Base-by-base conservation (phyloP, 2,797 vertebrate species). In the Fratercula arctica region DNA sequence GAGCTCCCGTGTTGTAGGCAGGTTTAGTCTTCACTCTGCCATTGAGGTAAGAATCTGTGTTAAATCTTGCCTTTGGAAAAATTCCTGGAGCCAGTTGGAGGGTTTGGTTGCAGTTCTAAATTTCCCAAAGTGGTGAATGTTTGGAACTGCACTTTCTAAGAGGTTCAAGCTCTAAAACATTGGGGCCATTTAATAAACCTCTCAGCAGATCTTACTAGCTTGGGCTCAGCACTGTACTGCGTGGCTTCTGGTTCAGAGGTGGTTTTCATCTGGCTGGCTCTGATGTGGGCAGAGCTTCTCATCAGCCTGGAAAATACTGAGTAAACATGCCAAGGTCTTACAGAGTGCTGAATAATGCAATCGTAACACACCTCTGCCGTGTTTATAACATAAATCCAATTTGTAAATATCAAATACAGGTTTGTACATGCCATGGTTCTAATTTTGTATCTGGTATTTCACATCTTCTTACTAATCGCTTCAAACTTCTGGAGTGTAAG, bases 191-290 rank as follows among this genome's bases (percentile, higher is more conserved):
- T 85, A 77, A 68, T 83, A 83, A 92, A 86, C 18, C 69, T 81
- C 61, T 88, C 61, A 60, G 67, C 35, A 87, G 67, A 87, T 70
- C 37, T 33, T 63, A 61, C 4, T 75, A 94, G 67, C 54, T 90
- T 18, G 17, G 73, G 51, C 67, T 93, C 35, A 70, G 89, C 3
- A 3, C 45, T 60, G 60, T 28, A 35, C 72, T 70, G 9, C 63
- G 66, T 54, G 69, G 60, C 78, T 91, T 87, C 53, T 89, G 43
- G 7, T 91, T 92, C 66, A 75, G 81, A 61, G 53, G 66, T 92
- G 82, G n/a, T 82, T 96, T 93, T 89, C 89, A 64, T 85, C 72
- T 74, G 78, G 14, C 43, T 82, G 72, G 28, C 72, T 96, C 33
- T 94, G 56, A 51, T 89, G 81, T 87, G 81, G 92, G 61, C 67